Percentiles rank a stretch among this genome's conserved stretches.
Conservation (phyloP, 2,113 vertebrate species). For the Indri indri region DNA sequence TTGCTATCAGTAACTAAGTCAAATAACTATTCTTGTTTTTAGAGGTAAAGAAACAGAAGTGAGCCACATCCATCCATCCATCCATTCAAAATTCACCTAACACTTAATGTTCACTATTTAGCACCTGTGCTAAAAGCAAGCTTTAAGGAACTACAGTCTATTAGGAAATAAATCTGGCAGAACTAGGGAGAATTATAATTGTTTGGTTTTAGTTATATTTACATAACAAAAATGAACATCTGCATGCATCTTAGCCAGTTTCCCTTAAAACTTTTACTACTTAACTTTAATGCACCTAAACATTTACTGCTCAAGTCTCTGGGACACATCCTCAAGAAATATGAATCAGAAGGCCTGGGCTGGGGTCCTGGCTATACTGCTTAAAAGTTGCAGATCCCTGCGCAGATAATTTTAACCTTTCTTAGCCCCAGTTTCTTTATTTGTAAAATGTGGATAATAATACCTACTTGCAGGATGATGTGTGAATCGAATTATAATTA, state of each 20-base stretch:
- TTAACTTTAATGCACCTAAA: neutral
- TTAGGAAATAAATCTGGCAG: neutral
- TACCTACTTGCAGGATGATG: neutral
- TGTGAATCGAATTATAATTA: neutral
- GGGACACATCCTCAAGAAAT: neutral
- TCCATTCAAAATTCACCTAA: neutral
- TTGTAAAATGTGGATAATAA: neutral
- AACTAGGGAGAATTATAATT: neutral
- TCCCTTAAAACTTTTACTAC: neutral
- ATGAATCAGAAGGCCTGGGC: neutral
- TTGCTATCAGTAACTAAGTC: slow-evolving; percentile 63
- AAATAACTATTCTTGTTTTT: slow-evolving; percentile 36
- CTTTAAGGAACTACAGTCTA: neutral
- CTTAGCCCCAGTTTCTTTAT: neutral
- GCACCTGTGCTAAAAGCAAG: neutral
- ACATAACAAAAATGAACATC: neutral
- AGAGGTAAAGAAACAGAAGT: neutral
- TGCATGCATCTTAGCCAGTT: neutral
- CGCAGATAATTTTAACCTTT: neutral
- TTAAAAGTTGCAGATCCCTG: neutral
- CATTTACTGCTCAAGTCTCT: neutral
- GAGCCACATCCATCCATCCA: neutral
- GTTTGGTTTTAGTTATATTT: neutral
- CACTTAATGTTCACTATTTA: neutral
- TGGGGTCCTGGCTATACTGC: neutral